Evolutionary conservation across 2,888 invertebrate species (phyloP), one percentile per base, ranked within the genome.

Genomic region (Caenorhabditis japonica): DNA sequence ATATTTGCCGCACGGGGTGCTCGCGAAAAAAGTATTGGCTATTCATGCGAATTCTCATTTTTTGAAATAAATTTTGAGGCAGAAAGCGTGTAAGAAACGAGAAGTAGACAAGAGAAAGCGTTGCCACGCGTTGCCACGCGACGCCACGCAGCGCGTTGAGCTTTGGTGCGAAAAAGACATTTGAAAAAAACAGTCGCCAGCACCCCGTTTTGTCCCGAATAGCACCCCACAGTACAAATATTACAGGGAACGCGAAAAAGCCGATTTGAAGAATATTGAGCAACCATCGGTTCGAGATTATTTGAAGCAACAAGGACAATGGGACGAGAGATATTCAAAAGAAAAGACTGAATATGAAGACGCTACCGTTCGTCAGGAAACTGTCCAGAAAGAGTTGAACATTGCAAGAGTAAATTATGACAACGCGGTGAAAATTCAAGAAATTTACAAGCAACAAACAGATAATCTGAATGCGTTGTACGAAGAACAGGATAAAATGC

Each of bases 261-360:
- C 85, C 3, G 89, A 89, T 75, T 87, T 89, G 19, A 88, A 88
- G 58, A 88, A 88, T 51, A 85, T 88, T 55, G 84, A 87, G 38
- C 84, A 88, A 64, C 87, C 88, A 3, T 87, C 87, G 25, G 88
- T 88, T 1, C 84, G 85, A 60, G 83, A 86, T 13, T 88, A 88
- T 62, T 84, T 88, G 66, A 87, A 87, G 51, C 86, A 88, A 69
- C 87, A 81, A 74, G 85, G 86, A 4, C 82, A 83, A 5, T 88
- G 86, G 81, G 87, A 89, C 21, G 83, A 85, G 46, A 77, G 86
- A 39, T 80, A 88, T 73, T 80, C 64, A 15, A 88, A 88, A 75
- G 89, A 89, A 79, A 84, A 89, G 86, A 85, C 88, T 53, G 89
- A 89, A 49, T 89, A 89, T 62, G 69, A 89, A 44, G 89, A 89